Percentiles rank a stretch among this genome's conserved stretches.
Conservation (phyloP, 2,888 invertebrate species). For the Eretmocerus hayati region DNA sequence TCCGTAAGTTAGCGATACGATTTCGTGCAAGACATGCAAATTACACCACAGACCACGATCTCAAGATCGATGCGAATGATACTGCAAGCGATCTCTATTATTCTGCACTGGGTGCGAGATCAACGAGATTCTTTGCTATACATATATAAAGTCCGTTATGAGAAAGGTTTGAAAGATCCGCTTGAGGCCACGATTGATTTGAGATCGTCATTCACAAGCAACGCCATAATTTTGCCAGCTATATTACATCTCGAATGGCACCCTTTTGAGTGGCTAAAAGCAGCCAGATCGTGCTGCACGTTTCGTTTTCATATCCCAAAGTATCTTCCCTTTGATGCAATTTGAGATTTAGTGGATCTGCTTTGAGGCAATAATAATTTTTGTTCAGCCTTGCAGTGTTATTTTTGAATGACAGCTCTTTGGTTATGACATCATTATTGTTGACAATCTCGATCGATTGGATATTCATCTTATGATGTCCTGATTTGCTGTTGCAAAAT, state of each 20-base stretch:
- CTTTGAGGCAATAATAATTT: too few species aligned
- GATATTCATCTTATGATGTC: too few species aligned
- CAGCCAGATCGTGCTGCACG: conserved; percentile 19
- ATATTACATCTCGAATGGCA: conserved; percentile 10
- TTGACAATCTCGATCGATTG: too few species aligned
- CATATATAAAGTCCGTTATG: too few species aligned
- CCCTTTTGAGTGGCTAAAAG: too few species aligned
- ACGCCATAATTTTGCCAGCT: conserved; percentile 19
- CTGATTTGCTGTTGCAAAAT: too few species aligned
- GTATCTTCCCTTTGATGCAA: neutral
- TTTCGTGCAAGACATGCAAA: conserved; percentile 2
- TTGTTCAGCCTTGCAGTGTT: too few species aligned
- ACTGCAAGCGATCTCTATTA: conserved; percentile 17
- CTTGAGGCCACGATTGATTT: conserved; percentile 18
- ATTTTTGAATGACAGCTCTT: too few species aligned
- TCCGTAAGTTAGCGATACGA: conserved; percentile 10
- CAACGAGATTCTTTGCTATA: too few species aligned
- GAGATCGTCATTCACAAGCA: conserved; percentile 23
- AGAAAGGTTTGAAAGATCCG: conserved; percentile 8
- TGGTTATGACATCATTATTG: too few species aligned
- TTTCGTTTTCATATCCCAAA: conserved; percentile 11
- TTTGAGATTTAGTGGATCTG: neutral
- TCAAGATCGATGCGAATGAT: conserved; percentile 16
- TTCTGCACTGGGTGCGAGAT: conserved; percentile 8
- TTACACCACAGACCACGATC: conserved; percentile 4